Base-by-base conservation (phyloP, 2,113 vertebrate species). In the Lepus europaeus region DNA sequence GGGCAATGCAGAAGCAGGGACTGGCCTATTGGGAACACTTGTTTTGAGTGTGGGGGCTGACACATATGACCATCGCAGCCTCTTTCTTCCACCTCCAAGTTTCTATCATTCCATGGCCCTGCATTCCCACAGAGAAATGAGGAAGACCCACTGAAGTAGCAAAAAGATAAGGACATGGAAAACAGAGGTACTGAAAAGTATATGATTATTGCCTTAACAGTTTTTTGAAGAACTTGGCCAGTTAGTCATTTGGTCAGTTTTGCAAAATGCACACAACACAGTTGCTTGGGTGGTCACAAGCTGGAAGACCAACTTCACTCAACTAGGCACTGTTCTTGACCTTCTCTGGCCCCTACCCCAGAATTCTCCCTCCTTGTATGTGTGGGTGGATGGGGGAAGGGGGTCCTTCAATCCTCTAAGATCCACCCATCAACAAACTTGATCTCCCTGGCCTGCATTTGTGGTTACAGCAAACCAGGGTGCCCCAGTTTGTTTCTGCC, bases 121-220 rank as follows among this genome's bases (percentile, higher is more conserved):
- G 49, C 33, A 11, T 87, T 39, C 33, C 16, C 61, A 20, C 6
- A 87, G 70, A 91, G 39, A 36, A 87, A 53, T 49, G 22, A 85
- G 3, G 25, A 56, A 25, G 5, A 53, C 87, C n/a, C 22, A 49
- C 61, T 29, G 25, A 95, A 11, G 12, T 92, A 45, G 12, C 1
- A 74, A 92, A 97, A 96, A 56, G 6, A 20, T 81, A 82, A 76
- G 59, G 85, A 72, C 20, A 51, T 8, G 14, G 53, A 73, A 12
- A 80, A 36, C 12, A 84, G 23, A 49, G 59, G 9, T 33, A 74
- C 29, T 45, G 56, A 88, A 87, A 90, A 89, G 72, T 45, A 69
- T 25, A 6, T n/a, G 1, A 1, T 59, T 72, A 19, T 69, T 89
- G n/a, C 70, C 53, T 82, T 91, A 88, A 31, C 6, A 87, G 51